phyloP scores from a whole-genome alignment of 2,888 invertebrate genomes.

The Orthosia gothica region DNA sequence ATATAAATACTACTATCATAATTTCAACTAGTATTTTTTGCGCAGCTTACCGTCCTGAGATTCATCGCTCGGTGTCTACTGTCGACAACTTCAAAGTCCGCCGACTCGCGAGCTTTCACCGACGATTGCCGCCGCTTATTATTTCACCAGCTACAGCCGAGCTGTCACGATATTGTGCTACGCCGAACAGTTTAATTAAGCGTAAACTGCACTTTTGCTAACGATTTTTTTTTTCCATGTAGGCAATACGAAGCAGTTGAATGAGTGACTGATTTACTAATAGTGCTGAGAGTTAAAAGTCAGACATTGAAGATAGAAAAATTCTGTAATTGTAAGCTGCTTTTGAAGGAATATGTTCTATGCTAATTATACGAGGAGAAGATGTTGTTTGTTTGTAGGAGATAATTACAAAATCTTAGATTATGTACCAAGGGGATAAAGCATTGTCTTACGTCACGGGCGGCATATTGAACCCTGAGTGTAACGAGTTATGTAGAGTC shows the following conservation, averaged over 20 bases:
- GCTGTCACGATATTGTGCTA: conserved; percentile 74
- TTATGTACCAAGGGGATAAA: too few species aligned
- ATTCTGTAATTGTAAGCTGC: too few species aligned
- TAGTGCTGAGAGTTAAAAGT: too few species aligned
- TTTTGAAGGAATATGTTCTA: too few species aligned
- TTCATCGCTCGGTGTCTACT: conserved; percentile 55
- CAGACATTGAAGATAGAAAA: too few species aligned
- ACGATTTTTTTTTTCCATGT: conserved; percentile 10
- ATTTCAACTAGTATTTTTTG: conserved; percentile 37
- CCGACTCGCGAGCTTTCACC: conserved; percentile 74
- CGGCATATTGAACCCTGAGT: too few species aligned
- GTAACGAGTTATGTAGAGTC: too few species aligned
- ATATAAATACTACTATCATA: conserved; percentile 34
- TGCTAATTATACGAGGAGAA: too few species aligned
- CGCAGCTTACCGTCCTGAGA: conserved; percentile 26
- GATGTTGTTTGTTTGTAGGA: too few species aligned
- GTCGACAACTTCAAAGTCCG: conserved; percentile 72
- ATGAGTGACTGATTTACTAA: neutral
- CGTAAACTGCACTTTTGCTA: conserved; percentile 34
- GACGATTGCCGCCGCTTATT: conserved; percentile 69
- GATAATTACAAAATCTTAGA: too few species aligned
- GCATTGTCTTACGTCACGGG: too few species aligned
- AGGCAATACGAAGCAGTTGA: conserved; percentile 10
- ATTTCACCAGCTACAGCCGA: conserved; percentile 66
- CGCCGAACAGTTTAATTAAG: conserved; percentile 70